These are phyloP conservation scores for Megamerina dolium DNA, from an alignment of 2,888 invertebrate genomes.

Conservation along the genomic window DNA sequence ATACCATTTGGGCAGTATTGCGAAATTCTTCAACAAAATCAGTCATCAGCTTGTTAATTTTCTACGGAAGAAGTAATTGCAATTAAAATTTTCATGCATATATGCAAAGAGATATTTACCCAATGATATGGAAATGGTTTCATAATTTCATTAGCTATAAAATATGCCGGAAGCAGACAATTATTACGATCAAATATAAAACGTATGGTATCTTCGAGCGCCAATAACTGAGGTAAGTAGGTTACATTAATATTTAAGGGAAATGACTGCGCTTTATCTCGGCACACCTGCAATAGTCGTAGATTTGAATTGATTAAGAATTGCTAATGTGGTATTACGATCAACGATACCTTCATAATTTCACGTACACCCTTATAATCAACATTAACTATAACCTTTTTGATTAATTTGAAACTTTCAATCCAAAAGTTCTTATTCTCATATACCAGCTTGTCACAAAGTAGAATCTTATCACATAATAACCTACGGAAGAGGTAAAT, in stretches of 20 bases:
- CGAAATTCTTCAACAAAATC: conserved; percentile 90
- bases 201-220: conserved; percentile 73
- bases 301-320: no score
- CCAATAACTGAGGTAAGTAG: conserved; percentile 73
- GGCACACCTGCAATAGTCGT: conserved; percentile 58
- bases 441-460: conserved; percentile 75
- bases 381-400: conserved; percentile 80
- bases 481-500: conserved; percentile 52
- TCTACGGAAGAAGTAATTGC: conserved; percentile 53
- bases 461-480: conserved; percentile 81
- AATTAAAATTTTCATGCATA: not conserved
- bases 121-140: conserved; percentile 73
- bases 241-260: conserved; percentile 74
- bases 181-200: conserved; percentile 90
- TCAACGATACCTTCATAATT: conserved; percentile 78
- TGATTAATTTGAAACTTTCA: conserved; percentile 76
- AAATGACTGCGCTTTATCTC: conserved; percentile 80
- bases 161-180: conserved; percentile 87
- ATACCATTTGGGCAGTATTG: conserved; percentile 92
- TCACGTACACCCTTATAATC: conserved; percentile 94
- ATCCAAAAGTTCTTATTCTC: conserved; percentile 85
- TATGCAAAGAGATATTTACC: conserved; percentile 57
- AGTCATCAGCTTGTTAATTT: conserved; percentile 77
- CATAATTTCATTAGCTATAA: conserved; percentile 91
- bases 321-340: no score